Evolutionary conservation across 2,888 invertebrate genomes (phyloP).

Genomic region (Dioctria linearis): DNA sequence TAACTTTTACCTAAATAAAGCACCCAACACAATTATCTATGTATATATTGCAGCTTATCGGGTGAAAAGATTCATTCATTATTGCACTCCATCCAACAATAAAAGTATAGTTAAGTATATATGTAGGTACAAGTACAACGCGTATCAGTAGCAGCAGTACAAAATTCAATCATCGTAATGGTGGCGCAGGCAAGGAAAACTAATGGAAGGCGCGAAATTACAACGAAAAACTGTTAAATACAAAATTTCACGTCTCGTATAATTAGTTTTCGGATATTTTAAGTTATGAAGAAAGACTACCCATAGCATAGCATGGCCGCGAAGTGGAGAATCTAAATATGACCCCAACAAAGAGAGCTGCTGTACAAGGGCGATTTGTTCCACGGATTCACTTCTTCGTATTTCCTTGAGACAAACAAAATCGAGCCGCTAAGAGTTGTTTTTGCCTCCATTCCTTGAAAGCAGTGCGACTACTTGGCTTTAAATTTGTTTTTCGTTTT

Average conservation of each 20-base stretch:
- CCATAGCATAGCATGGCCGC: neutral
- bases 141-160: constrained; percentile 24
- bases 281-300: constrained; percentile 27
- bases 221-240: constrained; percentile 51
- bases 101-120: too few species aligned
- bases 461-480: constrained; percentile 5
- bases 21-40: too few species aligned
- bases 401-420: constrained; percentile 18
- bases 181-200: constrained; percentile 15
- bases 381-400: constrained; percentile 32
- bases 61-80: too few species aligned
- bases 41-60: too few species aligned
- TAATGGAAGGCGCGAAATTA: constrained; percentile 35
- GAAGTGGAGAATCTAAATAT: constrained; percentile 28
- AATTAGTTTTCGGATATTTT: constrained; percentile 47
- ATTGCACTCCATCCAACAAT: too few species aligned
- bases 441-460: constrained; percentile 32
- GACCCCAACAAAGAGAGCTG: constrained; percentile 14
- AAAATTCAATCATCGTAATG: constrained; percentile 50
- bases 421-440: constrained; percentile 21
- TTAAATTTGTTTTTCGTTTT: constrained; percentile 28
- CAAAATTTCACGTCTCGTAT: constrained; percentile 49
- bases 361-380: constrained; percentile 12
- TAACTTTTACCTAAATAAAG: too few species aligned
- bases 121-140: too few species aligned